Base-by-base conservation (phyloP, 2,113 vertebrate genomes). In the Vicugna pacos region DNA sequence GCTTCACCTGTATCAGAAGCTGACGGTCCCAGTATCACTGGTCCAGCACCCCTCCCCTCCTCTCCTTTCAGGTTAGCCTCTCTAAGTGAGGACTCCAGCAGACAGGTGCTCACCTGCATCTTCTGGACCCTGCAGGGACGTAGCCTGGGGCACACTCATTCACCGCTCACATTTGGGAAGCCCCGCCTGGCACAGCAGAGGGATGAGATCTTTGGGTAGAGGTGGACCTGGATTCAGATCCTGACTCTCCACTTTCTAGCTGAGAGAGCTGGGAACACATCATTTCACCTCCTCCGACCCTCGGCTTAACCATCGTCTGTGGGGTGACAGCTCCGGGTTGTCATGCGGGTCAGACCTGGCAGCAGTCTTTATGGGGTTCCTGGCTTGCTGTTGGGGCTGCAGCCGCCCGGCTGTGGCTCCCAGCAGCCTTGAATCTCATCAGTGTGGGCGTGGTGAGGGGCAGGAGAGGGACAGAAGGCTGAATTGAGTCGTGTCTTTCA, bases 301-400 rank as follows among this genome's bases (percentile, higher is more conserved):
- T 65, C 0, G 0, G 72, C 13, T 56, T 17, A 73, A 30, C 15
- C 16, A 0, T n/a, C 1, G 1, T 28, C 50, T 1, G 0, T 0
- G 24, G 35, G 54, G 26, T 0, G 5, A 16, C 0, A 6, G 48
- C 6, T 16, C 12, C 24, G 16, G 10, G 35, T 8, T 20, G 26
- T 8, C 4, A 30, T 2, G 26, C 48, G 26, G 5, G 3, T 14
- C 24, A 17, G 79, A 9, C 0, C 13, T 48, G 58, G 32, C 3
- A 0, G 1, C 5, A 19, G 52, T 17, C 19, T 80, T 9, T 24
- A 1, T 0, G 3, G 42, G n/a, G 24, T 19, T 10, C 20, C 86
- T 38, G 80, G 7, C 60, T 46, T 8, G 28, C 20, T 0, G 11
- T 14, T 5, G 28, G 69, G 30, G 48, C 20, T 56, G 38, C 22